Evolutionary conservation across 2,113 vertebrate species (phyloP), one percentile per base, ranked within the genome.

Genomic region (Cichladusa arquata): DNA sequence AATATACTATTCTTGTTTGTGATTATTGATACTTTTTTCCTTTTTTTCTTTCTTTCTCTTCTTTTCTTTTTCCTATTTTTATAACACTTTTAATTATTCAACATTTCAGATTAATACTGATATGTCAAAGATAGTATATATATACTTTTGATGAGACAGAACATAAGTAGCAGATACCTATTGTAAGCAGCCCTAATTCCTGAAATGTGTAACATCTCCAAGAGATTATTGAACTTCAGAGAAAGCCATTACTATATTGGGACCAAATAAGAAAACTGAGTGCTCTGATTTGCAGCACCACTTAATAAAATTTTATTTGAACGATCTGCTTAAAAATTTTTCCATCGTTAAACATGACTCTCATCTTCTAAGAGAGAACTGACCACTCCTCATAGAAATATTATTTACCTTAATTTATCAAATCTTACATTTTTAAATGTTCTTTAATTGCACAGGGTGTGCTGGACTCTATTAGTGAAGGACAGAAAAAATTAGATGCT

Each of bases 401-500:
- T 8, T 65, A 8, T 29, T 69, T 77, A 26, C 29, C 34, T 72
- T 88, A 67, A 81, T 3, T 82, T 78, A 64, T 47, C 40, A 62
- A 66, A 51, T 66, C 29, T 28, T 70, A 22, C 2, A 5, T 26
- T 6, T 70, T 86, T 71, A 65, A 81, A 45, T 78, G 34, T 69
- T 70, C 34, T 81, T 95, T 81, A 58, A 69, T 50, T 58, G 72
- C 69, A 94, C 96, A 99, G 99, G 94, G 50, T 69, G 96, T 98
- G 58, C 74, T 98, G 66, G 98, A 99, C 93, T 98, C 85, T 8
- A n/a, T 97, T 33, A 93, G 94, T 31, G 98, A 99, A 61, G 99
- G 98, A 22, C 98, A 98, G 86, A 97, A 97, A 48, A 98, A 98
- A 90, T 97, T 99, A 81, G 97, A 98, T 73, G 91, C 84, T 34